Base-by-base conservation (phyloP, 2,888 invertebrate species). In the Microctonus aethiopoides region DNA sequence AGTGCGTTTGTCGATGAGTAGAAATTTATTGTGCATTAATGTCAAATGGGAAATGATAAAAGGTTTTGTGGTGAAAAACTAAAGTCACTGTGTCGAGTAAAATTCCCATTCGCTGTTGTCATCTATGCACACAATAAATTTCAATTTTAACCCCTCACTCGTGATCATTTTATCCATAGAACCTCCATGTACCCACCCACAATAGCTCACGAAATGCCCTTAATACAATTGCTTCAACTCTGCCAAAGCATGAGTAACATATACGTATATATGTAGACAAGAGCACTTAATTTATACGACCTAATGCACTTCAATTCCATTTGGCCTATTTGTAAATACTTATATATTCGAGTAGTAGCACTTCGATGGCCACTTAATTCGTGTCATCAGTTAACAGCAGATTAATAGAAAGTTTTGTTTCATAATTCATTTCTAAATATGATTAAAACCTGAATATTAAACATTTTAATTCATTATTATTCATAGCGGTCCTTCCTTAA, bases 131-230 rank as follows among this genome's bases (percentile, higher is more conserved):
- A 41, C 63, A 63, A 68, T 68, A 68, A 63, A 68, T 68, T 56
- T 68, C 68, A 68, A 68, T 68, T 68, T 61, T 46, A 32, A 57
- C 56, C 56, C 63, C 56, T n/a, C 60, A 54, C 46, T 29, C 39
- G 29, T n/a, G 54, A 24, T 57, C 26, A 26, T 57, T 54, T 34
- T n/a, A 39, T n/a, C 13, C 39, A n/a, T 36, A 36, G 13, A 61
- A n/a, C n/a, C n/a, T 41, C 22, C 34, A 54, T 34, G 20, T 26
- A 39, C 39, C n/a, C 13, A 2, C 4, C 13, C 13, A 39, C n/a
- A 39, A 39, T n/a, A 11, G n/a, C 39, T 13, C n/a, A 13, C 39
- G 39, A 39, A 39, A 39, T 39, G 39, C 13, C n/a, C 39, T 41
- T 39, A 36, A n/a, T n/a, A 60, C 13, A 60, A 22, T 22, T 61